Base-by-base conservation (phyloP, 92 coral and sea anemone species). In the Ricordea florida region DNA sequence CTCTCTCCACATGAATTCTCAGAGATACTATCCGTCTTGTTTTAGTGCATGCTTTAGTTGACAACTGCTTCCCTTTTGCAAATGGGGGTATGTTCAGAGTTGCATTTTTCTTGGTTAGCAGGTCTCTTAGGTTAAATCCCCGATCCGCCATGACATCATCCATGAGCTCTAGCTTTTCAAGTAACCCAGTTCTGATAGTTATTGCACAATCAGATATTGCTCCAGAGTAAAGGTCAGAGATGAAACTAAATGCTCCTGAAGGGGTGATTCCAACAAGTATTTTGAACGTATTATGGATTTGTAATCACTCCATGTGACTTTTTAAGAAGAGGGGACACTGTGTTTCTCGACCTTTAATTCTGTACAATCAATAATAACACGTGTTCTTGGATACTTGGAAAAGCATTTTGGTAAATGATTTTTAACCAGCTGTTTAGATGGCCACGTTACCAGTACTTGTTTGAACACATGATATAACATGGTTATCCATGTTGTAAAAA, bases 101-200 rank as follows among this genome's bases (percentile, higher is more conserved):
- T 15, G 84, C 76, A 4, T 33, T 41, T 38, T 20, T 78, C 59
- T 53, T 67, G 27, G 76, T 66, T 10, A 55, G 57, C 30, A 66
- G 66, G 48, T 89, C 90, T 38, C 90, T 66, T 13, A 89, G 50
- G 35, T 73, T 89, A 27, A 89, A 84, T 14, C 90, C 84, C 44
- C 83, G 61, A 33, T 89, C 90, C 10, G 90, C 90, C 90, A 84
- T 84, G 18, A 79, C 90, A 23, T 68, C 57, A 52, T 89, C 93
- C 29, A 72, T 75, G 42, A 68, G 66, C 35, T 89, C 90, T 21
- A 89, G 69, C 78, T 76, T 34, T 6, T 72, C 93, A 15, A 89
- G 42, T 21, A 89, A 23, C 15, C 90, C 90, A 65, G 84, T 33
- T 47, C 72, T 79, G 45, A 68, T 75, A 9, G 90, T 89, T 21